Evolutionary conservation across 2,113 vertebrate genomes (phyloP), one percentile per base, ranked within the genome.

Genomic region (Lucifuga dentata): DNA sequence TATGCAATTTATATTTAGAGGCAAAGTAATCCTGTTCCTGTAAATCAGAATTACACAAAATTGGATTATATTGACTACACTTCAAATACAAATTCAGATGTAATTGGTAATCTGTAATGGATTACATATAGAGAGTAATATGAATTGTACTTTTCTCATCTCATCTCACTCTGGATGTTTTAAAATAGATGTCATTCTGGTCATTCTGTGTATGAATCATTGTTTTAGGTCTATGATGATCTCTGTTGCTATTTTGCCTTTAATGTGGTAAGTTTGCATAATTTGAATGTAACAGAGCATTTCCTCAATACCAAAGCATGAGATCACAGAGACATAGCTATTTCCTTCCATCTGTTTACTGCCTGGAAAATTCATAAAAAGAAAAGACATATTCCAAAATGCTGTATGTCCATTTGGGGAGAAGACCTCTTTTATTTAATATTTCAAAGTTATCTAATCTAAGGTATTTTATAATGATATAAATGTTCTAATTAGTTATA

Each of bases 231-330:
- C n/a, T 39, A 15, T 43, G 12, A 60, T 45, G 13, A 17, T 53
- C 23, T 39, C 1, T 49, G 21, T 33, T n/a, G 17, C 45, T 49
- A 7, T 21, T 66, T 64, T 45, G 20, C 33, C 40, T 67, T 66
- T 13, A 8, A 45, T 55, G 16, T 35, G 8, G 41, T 32, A 8
- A 17, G 11, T 41, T 68, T 17, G 38, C 56, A 44, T 12, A 24
- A 35, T 53, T 36, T 66, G 58, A 69, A 61, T 26, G 44, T 77
- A 36, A 3, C 8, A 32, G 13, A 33, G 15, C 21, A n/a, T 64
- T 59, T 71, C 48, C 32, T 62, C 11, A 63, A 40, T 15, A 83
- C 68, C 68, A 81, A 79, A 81, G 80, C 71, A 77, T 58, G 49
- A 48, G 10, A 36, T 58, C 12, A 59, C 11, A 58, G 50, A 63